Base-by-base conservation (phyloP, 2,888 invertebrate genomes). In the Dermolepida albohirtum region DNA sequence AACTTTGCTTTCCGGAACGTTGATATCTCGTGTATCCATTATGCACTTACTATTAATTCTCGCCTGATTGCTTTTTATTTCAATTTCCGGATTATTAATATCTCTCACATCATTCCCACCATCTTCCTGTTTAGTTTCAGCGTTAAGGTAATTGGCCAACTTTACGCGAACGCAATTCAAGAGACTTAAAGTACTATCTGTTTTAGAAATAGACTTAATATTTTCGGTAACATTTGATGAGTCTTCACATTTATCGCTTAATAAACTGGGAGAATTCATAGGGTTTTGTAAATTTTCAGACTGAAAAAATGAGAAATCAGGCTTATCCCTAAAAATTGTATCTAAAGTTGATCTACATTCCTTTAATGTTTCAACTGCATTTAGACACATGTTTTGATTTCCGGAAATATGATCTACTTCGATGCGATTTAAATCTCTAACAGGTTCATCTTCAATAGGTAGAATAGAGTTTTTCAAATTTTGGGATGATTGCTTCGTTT, bases 111-210 rank as follows among this genome's bases (percentile, higher is more conserved):
- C 22, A 4, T 22, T n/a, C 22, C 12, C 40, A 11, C 14, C 39
- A 0, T 54, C 41, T 27, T 57, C 27, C 22, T 44, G 11, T 39
- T 22, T 43, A 16, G 40, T 49, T 57, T 66, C 66, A 10, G 47
- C 47, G 5, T 7, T 22, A n/a, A 66, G 22, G 34, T 59, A 66
- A 59, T 59, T 50, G 16, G 39, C 41, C 29, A 66, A 43, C 50
- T 59, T 66, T 5, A 50, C 41, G n/a, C 66, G 47, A 10, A 66
- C 66, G 5, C 47, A 49, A 27, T 66, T 59, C 16, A 66, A 41
- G 4, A 66, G 50, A 29, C 57, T 66, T 50, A 66, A 34, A 2
- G 66, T 66, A n/a, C 55, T 55, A 49, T 66, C 66, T n/a, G 55
- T 55, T 11, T 11, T 8, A 16, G 44, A 34, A 22, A 59, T 7